These are phyloP conservation scores for Epinephelus moara DNA, from an alignment of 2,113 vertebrate genomes.

Conservation along the genomic window DNA sequence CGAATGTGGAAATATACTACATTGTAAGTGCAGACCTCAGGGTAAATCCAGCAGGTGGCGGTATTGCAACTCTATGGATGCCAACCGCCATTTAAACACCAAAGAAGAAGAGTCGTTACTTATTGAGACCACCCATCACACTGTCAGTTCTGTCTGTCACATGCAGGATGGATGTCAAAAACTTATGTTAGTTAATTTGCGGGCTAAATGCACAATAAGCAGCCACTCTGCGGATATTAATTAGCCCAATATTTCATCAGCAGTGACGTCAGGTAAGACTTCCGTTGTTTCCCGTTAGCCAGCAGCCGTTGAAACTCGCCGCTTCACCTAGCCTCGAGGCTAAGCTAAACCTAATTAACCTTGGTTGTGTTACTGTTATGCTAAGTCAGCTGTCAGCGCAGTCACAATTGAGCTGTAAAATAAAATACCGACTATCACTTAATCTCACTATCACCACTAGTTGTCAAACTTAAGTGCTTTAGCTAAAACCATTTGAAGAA, in stretches of 20 bases:
- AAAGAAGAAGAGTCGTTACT: background rate
- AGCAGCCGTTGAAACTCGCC: background rate
- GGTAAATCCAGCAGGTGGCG: too few species aligned
- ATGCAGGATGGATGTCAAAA: slow-evolving; percentile 19
- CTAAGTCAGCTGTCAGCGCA: background rate
- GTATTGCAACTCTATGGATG: too few species aligned
- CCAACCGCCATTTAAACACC: too few species aligned
- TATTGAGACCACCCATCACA: background rate
- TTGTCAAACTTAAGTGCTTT: too few species aligned
- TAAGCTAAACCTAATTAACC: background rate
- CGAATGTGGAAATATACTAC: too few species aligned
- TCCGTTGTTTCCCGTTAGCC: background rate
- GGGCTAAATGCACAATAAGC: background rate
- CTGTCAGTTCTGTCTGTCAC: background rate
- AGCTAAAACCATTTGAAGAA: too few species aligned
- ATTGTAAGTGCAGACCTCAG: too few species aligned
- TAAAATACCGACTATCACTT: background rate
- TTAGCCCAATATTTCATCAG: background rate
- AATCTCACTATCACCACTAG: background rate
- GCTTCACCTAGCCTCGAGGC: background rate
- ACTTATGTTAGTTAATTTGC: background rate
- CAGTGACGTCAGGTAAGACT: slow-evolving; percentile 45
- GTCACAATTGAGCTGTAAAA: background rate
- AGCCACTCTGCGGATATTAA: background rate
- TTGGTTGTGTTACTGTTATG: background rate